Conservation (phyloP, 92 coral and sea anemone genomes). For the Phymanthus crucifer region DNA sequence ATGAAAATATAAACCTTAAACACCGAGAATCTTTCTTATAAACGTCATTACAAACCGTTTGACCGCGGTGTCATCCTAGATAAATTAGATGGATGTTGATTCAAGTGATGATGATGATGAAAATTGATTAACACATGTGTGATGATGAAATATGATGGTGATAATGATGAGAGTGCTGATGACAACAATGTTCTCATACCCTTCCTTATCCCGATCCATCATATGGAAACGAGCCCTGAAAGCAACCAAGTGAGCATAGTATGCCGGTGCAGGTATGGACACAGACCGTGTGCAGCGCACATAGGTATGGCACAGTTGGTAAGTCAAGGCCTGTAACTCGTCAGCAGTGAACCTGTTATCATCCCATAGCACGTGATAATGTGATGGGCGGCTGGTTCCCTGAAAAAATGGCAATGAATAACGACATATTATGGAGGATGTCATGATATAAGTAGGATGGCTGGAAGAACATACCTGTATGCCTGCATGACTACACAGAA, state of each 20-base stretch:
- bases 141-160: too few species aligned
- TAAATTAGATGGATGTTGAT: neutral
- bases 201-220: conserved; percentile 60
- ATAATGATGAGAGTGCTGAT: neutral
- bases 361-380: conserved; percentile 88
- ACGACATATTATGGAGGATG: neutral
- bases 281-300: conserved; percentile 87
- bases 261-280: conserved; percentile 88
- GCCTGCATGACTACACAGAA: conserved; percentile 79
- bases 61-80: too few species aligned
- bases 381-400: conserved; percentile 89
- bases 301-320: conserved; percentile 84
- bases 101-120: neutral
- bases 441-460: neutral
- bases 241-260: conserved; percentile 86
- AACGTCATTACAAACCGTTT: too few species aligned
- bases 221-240: conserved; percentile 75
- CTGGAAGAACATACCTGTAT: too few species aligned
- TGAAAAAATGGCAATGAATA: conserved; percentile 12
- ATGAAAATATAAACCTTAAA: too few species aligned
- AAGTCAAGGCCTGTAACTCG: conserved; percentile 79
- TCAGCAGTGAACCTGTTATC: conserved; percentile 78
- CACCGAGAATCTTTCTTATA: too few species aligned
- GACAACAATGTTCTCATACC: conserved; percentile 16
- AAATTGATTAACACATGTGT: too few species aligned